Base-by-base conservation (phyloP, 2,797 vertebrate species). In the Pelochelys cantorii region DNA sequence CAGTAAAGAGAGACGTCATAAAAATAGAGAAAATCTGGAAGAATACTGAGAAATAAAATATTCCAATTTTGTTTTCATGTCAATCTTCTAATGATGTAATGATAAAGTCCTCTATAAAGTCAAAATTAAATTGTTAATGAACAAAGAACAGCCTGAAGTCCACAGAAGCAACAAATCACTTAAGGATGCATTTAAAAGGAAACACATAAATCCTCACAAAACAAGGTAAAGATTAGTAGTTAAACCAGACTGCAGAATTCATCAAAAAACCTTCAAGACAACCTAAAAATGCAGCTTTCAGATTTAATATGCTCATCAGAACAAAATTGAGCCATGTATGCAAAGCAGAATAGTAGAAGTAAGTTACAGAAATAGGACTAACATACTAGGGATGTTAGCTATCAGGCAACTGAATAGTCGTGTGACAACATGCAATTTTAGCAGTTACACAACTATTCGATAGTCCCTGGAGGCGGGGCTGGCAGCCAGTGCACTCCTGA, bases 81-180 rank as follows among this genome's bases (percentile, higher is more conserved):
- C 93, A 95, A 0, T 84, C 89, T 92, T 75, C 74, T 82, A 87
- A 8, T 68, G 87, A 93, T 85, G 57, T 95, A 92, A 89, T 83
- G 12, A 93, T 90, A 92, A 95, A 71, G 62, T 6, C 83, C 62
- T 89, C 84, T 52, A 54, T 95, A 71, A 94, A 96, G 92, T 92
- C 81, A 86, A 95, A 90, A 91, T 93, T 85, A 52, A 93, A 79
- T 79, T 77, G 77, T 27, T 84, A 92, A 87, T 74, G 89, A 0
- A 0, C 60, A 48, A 48, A 92, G 90, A 94, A 87, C 13, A 9
- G 78, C 87, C 94, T 95, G 83, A 81, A 54, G 89, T 81, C 75
- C 93, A 86, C 65, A 93, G 52, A 20, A 96, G 79, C 59, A 95
- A 84, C 25, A 48, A 86, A 87, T 75, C 60, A 81, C 91, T 42